phyloP scores from a whole-genome alignment of 2,113 vertebrate genomes.

The Lonchura striata region DNA sequence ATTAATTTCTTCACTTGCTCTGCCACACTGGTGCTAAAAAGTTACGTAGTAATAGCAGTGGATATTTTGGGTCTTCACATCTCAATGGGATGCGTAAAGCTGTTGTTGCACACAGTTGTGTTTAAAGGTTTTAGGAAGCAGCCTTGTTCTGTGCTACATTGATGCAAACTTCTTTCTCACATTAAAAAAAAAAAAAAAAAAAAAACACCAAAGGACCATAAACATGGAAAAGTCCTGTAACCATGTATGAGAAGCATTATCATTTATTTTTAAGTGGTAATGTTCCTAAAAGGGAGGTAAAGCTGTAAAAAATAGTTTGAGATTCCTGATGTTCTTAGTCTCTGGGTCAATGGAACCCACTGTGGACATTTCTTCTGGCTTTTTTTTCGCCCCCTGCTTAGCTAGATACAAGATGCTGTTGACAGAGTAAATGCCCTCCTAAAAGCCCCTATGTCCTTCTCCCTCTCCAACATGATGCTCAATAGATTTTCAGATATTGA shows the following conservation, averaged over 20 bases:
- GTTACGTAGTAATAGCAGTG: neutral
- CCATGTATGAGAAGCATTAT: neutral
- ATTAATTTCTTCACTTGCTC: neutral
- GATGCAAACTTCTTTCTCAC: constrained; percentile 2
- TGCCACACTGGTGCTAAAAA: neutral
- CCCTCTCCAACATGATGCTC: neutral
- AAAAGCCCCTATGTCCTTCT: constrained; percentile 25
- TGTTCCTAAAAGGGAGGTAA: constrained; percentile 46
- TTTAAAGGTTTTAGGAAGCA: neutral
- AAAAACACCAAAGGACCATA: neutral
- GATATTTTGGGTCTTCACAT: neutral
- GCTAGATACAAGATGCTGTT: constrained; percentile 16
- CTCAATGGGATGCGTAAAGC: neutral
- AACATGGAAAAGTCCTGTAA: neutral
- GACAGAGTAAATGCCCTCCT: constrained; percentile 29
- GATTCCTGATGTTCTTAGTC: neutral
- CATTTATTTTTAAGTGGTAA: constrained; percentile 49
- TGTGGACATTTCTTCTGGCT: constrained; percentile 54
- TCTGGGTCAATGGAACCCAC: constrained; percentile 48
- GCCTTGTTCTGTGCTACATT: neutral
- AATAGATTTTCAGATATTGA: constrained; percentile 36
- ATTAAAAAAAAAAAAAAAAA: neutral
- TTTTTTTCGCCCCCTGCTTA: neutral
- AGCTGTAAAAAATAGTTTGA: constrained; percentile 3
- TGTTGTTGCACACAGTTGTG: neutral